These are phyloP conservation scores for Pantherophis guttatus DNA, from an alignment of 2,113 vertebrate species.

Conservation along the genomic window DNA sequence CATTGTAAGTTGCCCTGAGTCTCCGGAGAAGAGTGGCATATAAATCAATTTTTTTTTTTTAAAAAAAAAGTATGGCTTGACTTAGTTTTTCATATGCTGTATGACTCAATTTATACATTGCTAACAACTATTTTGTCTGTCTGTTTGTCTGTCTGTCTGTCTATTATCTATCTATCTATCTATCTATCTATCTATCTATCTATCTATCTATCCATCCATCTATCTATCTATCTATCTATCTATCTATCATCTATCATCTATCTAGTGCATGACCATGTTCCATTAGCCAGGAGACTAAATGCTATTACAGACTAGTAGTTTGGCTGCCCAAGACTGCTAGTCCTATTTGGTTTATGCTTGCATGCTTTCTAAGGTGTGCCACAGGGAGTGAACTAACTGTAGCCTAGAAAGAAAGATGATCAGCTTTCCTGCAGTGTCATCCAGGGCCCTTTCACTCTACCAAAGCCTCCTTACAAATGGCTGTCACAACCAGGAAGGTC, in stretches of 20 bases:
- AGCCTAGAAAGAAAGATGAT: background rate
- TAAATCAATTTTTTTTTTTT: no score
- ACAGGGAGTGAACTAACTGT: background rate
- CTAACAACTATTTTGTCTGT: no score
- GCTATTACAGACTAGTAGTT: background rate
- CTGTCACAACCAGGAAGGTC: background rate
- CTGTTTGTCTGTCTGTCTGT: no score
- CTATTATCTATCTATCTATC: no score
- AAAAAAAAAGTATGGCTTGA: background rate
- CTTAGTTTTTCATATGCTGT: background rate
- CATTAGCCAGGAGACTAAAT: background rate
- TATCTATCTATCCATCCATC: no score
- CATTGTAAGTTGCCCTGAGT: no score
- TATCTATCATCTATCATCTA: no score
- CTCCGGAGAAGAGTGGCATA: no score
- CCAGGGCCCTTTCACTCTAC: background rate
- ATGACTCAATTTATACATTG: background rate
- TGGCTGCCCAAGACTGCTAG: background rate
- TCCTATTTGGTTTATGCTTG: background rate
- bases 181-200: no score
- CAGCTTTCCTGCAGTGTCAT: background rate
- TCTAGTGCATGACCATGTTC: background rate
- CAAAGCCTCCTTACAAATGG: background rate
- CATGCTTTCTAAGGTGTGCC: background rate
- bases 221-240: no score